Evolutionary conservation across 92 coral and sea anemone genomes (phyloP), one percentile per base, ranked within the genome.

Genomic region (Zoanthus sociatus): DNA sequence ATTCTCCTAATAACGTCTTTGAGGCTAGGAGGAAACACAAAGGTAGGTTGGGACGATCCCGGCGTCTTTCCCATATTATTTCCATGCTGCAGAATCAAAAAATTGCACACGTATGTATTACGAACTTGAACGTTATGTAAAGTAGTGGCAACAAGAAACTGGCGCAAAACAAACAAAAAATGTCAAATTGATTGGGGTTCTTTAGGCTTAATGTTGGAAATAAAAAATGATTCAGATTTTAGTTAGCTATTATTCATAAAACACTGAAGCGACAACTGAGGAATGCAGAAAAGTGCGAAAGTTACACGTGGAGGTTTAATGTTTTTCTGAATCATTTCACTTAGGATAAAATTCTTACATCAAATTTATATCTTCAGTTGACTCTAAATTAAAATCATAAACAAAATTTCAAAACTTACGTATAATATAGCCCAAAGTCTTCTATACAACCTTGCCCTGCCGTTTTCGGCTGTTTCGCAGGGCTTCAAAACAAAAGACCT

Each of bases 121-220:
- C 55, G 55, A 50, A 50, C 55, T 50, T 50, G 55, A 50, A 50
- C 0, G 11, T 50, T 58, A 15, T 54, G 15, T 54, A 21, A 13
- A 58, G 15, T 58, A 58, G 66, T 58, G 66, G 66, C 66, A 58
- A 58, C 6, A 37, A 16, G 66, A 15, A 14, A 13, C 66, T 58
- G 66, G 66, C 66, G 66, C n/a, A 58, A 58, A 58, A 58, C 7
- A 12, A 58, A 58, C 26, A 58, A 14, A 58, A 58, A 58, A 14
- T 12, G 6, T 14, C 17, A 58, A 58, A 58, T 16, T 58, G 1
- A 58, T 58, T 4, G 66, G 66, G 66, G 66, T 58, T 58, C 66
- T 58, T 58, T 58, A 58, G 66, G 66, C 66, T 58, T 50, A 50
- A 58, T 58, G 66, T 58, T 58, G 18, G 66, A 58, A 58, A 58